These are phyloP conservation scores for Prietella phreatophila DNA, from an alignment of 2,113 vertebrate genomes.

Conservation along the genomic window DNA sequence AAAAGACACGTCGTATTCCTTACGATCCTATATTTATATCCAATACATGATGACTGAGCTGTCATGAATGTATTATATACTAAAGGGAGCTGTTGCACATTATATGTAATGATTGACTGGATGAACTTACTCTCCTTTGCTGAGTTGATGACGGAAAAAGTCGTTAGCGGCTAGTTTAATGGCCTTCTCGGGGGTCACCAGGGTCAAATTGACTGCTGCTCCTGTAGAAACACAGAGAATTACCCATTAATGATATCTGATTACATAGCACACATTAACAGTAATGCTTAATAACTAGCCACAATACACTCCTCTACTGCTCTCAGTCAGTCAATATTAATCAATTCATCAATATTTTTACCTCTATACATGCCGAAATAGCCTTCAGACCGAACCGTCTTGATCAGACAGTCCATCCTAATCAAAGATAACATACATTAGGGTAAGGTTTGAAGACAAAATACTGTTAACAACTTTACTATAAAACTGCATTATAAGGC, in stretches of 20 bases:
- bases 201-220: constrained; percentile 77
- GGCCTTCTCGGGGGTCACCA: constrained; percentile 80
- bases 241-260: background rate
- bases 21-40: background rate
- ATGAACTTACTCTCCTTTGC: constrained; percentile 72
- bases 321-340: background rate
- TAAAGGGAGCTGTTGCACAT: background rate
- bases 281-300: background rate
- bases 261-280: background rate
- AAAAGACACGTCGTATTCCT: background rate
- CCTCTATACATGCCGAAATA: constrained; percentile 87
- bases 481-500: background rate
- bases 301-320: background rate
- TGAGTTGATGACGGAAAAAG: constrained; percentile 74
- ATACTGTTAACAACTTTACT: background rate
- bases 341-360: constrained; percentile 53
- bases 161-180: constrained; percentile 80
- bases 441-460: background rate
- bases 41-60: background rate
- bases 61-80: background rate
- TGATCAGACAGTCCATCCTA: constrained; percentile 81
- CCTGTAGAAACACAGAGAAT: constrained; percentile 60
- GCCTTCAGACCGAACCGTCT: constrained; percentile 79
- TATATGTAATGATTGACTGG: background rate
- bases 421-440: constrained; percentile 18